Percentiles rank a stretch among this genome's conserved stretches.
These are phyloP conservation scores for Cerceris ruficornis DNA, from an alignment of 2,888 invertebrate genomes.

Conservation along the genomic window DNA sequence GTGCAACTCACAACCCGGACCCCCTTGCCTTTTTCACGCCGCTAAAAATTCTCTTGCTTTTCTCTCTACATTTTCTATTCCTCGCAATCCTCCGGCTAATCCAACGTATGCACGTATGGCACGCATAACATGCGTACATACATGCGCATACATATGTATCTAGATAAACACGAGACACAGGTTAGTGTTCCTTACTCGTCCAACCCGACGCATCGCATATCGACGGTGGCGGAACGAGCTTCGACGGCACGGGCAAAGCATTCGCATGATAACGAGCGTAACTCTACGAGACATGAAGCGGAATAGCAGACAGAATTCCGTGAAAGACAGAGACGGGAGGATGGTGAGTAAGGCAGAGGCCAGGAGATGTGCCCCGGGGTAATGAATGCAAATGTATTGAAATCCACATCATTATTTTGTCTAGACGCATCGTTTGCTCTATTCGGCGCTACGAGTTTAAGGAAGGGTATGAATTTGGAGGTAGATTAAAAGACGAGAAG, in stretches of 20 bases:
- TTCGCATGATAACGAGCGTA: slow-evolving; percentile 76
- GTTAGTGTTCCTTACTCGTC: slow-evolving; percentile 42
- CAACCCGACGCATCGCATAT: slow-evolving; percentile 50
- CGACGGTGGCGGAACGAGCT: slow-evolving; percentile 61
- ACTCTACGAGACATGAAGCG: slow-evolving; percentile 66
- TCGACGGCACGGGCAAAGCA: slow-evolving; percentile 68
- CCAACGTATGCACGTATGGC: not conserved
- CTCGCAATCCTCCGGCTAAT: not conserved
- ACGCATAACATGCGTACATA: not conserved
- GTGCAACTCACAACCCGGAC: slow-evolving; percentile 37
- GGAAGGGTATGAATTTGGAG: slow-evolving; percentile 35
- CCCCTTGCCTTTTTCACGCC: slow-evolving; percentile 36
- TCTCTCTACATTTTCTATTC: not conserved
- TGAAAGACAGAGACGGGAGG: slow-evolving; percentile 23
- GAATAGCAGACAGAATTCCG: slow-evolving; percentile 44
- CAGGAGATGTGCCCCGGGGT: slow-evolving; percentile 58
- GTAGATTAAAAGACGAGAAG: slow-evolving; percentile 28
- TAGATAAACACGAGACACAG: slow-evolving; percentile 22
- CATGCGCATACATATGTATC: not conserved
- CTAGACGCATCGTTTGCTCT: slow-evolving; percentile 79
- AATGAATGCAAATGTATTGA: slow-evolving; percentile 80
- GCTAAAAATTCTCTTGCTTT: slow-evolving; percentile 11
- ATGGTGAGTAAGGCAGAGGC: slow-evolving; percentile 17
- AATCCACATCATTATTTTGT: slow-evolving; percentile 81
- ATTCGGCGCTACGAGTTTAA: slow-evolving; percentile 68